Evolutionary conservation across 2,888 invertebrate species (phyloP), one percentile per base, ranked within the genome.

Genomic region (Sturmia bella): DNA sequence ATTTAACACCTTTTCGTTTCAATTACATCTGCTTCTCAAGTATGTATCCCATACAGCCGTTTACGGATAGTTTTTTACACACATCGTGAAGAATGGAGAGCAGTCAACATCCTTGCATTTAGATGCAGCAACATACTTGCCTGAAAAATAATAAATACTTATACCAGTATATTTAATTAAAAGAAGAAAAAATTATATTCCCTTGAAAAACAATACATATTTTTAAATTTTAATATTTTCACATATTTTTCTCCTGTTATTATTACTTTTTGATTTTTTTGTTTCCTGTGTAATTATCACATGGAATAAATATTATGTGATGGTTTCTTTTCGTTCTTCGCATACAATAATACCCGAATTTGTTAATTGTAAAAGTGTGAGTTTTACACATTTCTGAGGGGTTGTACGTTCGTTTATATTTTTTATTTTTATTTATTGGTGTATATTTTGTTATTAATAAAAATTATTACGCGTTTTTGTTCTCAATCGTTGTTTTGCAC

Each of bases 241-340:
- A 57, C 24, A 41, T 63, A 37, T 5, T 12, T 13, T 75, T 59
- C 43, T 57, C 9, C 27, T 61, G 27, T 41, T 43, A 4, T 72
- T 54, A 9, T 32, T 32, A 32, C 1, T 32, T 63, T 63, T 0
- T 1, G 1, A 27, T 12, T 24, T 70, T 82, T 54, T 68, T 78
- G 75, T 75, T 82, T 82, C 82, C 82, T 82, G 82, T 82, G 78
- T 72, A 78, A 82, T 78, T 82, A 82, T 78, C 59, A 70, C 54
- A 41, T 13, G 27, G 3, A 27, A 3, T 27, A 3, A 32, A 6
- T 57, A 64, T 69, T 27, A 59, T 63, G 64, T 41, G 64, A 70
- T 72, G 57, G 72, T 59, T 78, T 54, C 74, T 56, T 15, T 41
- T 75, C 32, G 3, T 68, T 54, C 24, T 59, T 61, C 39, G 54